Conservation (phyloP, 2,113 vertebrate genomes). For the Lophius piscatorius region DNA sequence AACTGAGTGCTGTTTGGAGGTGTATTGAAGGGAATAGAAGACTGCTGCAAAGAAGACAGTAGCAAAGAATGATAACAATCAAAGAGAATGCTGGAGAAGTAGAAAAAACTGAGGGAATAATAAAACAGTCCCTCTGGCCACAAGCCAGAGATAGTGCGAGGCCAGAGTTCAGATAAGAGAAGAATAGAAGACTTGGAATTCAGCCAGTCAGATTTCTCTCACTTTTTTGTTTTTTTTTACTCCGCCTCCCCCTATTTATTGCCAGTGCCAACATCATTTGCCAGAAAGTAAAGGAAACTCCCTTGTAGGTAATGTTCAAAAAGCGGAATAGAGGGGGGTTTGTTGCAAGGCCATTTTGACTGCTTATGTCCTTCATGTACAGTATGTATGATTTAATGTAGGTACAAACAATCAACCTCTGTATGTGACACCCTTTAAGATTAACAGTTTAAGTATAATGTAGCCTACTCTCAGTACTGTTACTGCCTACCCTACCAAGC, state of each 20-base stretch:
- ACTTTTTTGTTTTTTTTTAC: constrained; percentile 48
- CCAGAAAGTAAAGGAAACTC: constrained; percentile 78
- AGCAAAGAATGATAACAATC: constrained; percentile 34
- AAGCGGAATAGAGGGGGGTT: constrained; percentile 35
- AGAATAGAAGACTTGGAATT: constrained; percentile 72
- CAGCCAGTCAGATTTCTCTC: constrained; percentile 75
- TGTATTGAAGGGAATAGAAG: constrained; percentile 27
- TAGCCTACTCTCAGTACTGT: not conserved
- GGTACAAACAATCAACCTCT: not conserved
- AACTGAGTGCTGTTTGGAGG: constrained; percentile 19
- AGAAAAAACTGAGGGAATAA: constrained; percentile 61
- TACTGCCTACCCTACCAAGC: not conserved
- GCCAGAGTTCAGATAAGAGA: constrained; percentile 75
- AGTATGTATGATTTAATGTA: not conserved
- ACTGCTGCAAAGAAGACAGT: constrained; percentile 23
- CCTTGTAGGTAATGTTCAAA: constrained; percentile 52
- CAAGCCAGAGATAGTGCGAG: constrained; percentile 68
- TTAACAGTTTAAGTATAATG: not conserved
- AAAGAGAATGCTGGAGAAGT: constrained; percentile 48
- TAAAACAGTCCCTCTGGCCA: constrained; percentile 71
- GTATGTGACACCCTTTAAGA: constrained; percentile 5
- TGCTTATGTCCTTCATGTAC: constrained; percentile 21
- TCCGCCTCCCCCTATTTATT: constrained; percentile 52
- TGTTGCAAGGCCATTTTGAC: constrained; percentile 49
- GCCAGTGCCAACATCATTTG: constrained; percentile 72